Base-by-base conservation (phyloP, 2,888 invertebrate species). In the Drosophila melanocephala region DNA sequence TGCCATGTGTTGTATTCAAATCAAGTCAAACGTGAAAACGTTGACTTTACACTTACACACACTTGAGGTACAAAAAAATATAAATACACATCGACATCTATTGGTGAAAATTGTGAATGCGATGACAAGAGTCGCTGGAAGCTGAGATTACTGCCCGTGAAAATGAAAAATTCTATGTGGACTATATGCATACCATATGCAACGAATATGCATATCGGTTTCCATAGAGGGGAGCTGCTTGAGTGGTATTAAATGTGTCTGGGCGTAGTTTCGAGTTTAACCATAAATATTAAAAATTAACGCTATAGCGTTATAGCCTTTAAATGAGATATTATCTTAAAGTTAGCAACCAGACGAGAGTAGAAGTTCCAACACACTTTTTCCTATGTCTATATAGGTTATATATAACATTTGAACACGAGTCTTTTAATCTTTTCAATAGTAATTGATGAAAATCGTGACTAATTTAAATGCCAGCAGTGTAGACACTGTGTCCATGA, bases 21-120 rank as follows among this genome's bases (percentile, higher is more conserved):
- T 76, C 79, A 82, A 89, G 87, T 90, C 89, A 75, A 76, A 82
- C 89, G 90, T 77, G 52, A 87, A 89, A 89, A 87, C 90, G 88
- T 79, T 77, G 89, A 84, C 83, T 79, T 77, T 75, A 72, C 87
- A 75, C 84, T 73, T 82, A 72, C 84, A 84, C 75, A 65, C 75
- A 77, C 79, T 70, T 77, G 67, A 79, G 81, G 84, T 16, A 26
- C 9, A 16, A 9, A 16, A 16, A 26, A 47, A 16, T 16, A 47
- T 9, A 47, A 47, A 22, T n/a, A 16, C 26, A 19, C 56, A 51
- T 56, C 53, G 64, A n/a, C 67, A 59, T 67, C 69, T 63, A 83
- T 83, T 70, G 83, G 70, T 64, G 28, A 5, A 26, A 52, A 22
- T 35, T 32, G 28, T 22, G 47, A 47, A 7, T 47, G 47, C 22